Conservation (phyloP, 2,888 invertebrate species). For the Archips xylosteana region DNA sequence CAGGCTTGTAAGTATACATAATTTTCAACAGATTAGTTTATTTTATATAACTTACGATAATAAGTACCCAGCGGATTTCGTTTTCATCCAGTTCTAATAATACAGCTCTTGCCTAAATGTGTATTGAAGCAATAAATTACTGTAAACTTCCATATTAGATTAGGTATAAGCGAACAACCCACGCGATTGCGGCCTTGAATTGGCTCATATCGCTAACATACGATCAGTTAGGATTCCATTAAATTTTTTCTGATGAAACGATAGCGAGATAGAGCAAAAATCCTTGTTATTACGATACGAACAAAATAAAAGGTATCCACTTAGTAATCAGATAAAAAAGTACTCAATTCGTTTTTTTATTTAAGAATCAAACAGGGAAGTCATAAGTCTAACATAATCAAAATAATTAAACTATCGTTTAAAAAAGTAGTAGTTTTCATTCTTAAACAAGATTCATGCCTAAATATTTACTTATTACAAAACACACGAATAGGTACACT, state of each 20-base stretch:
- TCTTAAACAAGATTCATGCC: no score
- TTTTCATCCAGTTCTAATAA: background rate
- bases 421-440: no score
- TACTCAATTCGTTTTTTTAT: no score
- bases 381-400: no score
- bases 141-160: background rate
- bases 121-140: slow-evolving; percentile 1
- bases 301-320: no score
- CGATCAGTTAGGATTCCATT: background rate
- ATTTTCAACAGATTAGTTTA: no score
- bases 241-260: background rate
- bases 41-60: background rate
- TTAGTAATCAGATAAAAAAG: no score
- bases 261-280: background rate
- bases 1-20: no score
- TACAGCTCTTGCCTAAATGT: background rate
- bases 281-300: background rate
- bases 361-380: no score
- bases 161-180: background rate
- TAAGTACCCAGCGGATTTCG: background rate
- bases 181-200: background rate
- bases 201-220: background rate
- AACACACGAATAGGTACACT: no score
- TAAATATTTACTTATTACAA: no score
- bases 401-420: no score